Percentiles rank a stretch among this genome's conserved stretches.
Evolutionary conservation across 1,140 invertebrate species (phyloP).

Genomic region (Ceratoteleas bidentatus): DNA sequence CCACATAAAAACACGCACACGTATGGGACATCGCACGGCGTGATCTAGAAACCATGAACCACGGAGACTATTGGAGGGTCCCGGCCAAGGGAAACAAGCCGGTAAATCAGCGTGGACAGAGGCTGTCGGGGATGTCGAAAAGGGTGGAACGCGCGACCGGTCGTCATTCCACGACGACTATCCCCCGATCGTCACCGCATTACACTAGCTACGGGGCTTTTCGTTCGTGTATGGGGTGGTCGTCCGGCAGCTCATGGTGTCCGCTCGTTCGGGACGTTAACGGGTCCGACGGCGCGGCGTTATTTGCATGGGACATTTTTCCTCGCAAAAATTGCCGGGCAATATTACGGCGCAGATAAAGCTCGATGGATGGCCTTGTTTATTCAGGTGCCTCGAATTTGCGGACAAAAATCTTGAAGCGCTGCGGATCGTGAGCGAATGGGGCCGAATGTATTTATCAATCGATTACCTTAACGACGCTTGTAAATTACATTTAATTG

Average conservation of each 20-base stretch:
- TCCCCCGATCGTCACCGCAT: constrained; percentile 65
- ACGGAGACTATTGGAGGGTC: constrained; percentile 67
- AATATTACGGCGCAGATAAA: constrained; percentile 37
- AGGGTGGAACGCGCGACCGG: constrained; percentile 58
- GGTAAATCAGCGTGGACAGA: constrained; percentile 66
- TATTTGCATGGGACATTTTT: constrained; percentile 49
- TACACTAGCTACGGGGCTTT: constrained; percentile 61
- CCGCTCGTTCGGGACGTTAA: constrained; percentile 51
- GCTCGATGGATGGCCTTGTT: constrained; percentile 34
- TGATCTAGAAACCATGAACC: constrained; percentile 68
- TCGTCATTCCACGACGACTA: constrained; percentile 60
- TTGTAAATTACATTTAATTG: too few species aligned
- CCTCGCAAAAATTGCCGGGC: constrained; percentile 22
- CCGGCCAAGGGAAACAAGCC: constrained; percentile 62
- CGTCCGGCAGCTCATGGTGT: constrained; percentile 47
- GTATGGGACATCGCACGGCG: constrained; percentile 50
- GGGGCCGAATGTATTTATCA: background rate
- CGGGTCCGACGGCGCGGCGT: constrained; percentile 46
- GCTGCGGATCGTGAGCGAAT: background rate
- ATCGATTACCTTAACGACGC: too few species aligned
- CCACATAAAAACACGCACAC: constrained; percentile 58
- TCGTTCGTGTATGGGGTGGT: constrained; percentile 42
- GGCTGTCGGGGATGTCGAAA: constrained; percentile 55
- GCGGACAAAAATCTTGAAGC: background rate
- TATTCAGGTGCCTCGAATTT: constrained; percentile 22